Conservation (phyloP, 2,113 vertebrate species). For the Hiodon alosoides region DNA sequence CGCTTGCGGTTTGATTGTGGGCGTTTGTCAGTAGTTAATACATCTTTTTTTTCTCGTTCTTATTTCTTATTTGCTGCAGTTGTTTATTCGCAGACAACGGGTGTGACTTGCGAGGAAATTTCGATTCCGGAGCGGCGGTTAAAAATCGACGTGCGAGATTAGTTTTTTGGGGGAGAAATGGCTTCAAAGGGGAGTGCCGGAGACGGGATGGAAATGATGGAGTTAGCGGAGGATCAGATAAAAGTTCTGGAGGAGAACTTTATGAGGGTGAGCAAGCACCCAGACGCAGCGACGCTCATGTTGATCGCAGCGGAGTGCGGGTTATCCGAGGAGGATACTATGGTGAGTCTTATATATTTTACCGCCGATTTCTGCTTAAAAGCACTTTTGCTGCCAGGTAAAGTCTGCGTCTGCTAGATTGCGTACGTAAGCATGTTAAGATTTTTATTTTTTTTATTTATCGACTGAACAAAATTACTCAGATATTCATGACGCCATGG, state of each 20-base stretch:
- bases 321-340: constrained; percentile 53
- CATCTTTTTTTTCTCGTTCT: constrained; percentile 3
- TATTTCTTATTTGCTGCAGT: constrained; percentile 1
- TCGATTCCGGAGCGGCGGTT: neutral
- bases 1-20: neutral
- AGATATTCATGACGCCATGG: no score
- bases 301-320: constrained; percentile 64
- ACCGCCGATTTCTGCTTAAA: no score
- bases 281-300: constrained; percentile 55
- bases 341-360: constrained; percentile 40
- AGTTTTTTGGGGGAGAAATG: constrained; percentile 31
- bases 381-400: no score
- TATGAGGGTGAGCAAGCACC: constrained; percentile 44
- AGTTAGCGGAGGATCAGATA: constrained; percentile 57
- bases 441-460: no score
- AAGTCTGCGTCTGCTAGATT: no score
- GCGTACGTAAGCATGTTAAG: no score
- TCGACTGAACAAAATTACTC: no score
- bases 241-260: constrained; percentile 62
- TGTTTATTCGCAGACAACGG: constrained; percentile 4
- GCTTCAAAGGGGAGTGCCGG: constrained; percentile 26
- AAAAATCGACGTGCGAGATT: neutral
- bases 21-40: constrained; percentile 3
- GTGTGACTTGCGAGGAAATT: constrained; percentile 21
- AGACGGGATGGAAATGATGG: constrained; percentile 27